phyloP scores from a whole-genome alignment of 2,888 invertebrate genomes.

The Venustoraphidia nigricollis region DNA sequence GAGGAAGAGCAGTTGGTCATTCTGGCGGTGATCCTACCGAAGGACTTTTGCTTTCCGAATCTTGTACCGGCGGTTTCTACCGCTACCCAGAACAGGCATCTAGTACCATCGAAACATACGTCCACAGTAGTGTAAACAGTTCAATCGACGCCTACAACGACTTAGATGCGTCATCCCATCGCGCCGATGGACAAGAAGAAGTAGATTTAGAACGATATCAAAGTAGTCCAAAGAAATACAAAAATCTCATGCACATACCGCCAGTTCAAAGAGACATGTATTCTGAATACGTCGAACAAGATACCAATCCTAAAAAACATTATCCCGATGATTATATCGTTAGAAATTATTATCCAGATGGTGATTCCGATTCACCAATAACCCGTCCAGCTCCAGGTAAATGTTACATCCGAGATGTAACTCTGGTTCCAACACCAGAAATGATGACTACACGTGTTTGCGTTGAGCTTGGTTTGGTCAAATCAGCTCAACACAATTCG shows the following conservation, averaged over 20 bases:
- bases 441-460: slow-evolving; percentile 35
- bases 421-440: slow-evolving; percentile 24
- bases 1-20: slow-evolving; percentile 29
- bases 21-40: slow-evolving; percentile 15
- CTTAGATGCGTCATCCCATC: slow-evolving; percentile 10
- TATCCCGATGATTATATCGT: slow-evolving; percentile 7
- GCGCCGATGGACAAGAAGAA: slow-evolving; percentile 17
- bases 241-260: slow-evolving; percentile 11
- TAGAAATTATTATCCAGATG: slow-evolving; percentile 8
- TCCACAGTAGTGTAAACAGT: slow-evolving; percentile 19
- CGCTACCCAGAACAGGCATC: slow-evolving; percentile 11
- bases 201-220: slow-evolving; percentile 31
- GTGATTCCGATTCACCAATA: slow-evolving; percentile 4
- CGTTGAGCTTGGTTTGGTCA: slow-evolving; percentile 35
- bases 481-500: slow-evolving; percentile 17
- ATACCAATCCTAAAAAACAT: slow-evolving; percentile 10
- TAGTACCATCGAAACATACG: slow-evolving; percentile 21
- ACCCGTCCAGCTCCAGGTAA: slow-evolving; percentile 10
- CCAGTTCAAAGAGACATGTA: slow-evolving; percentile 3
- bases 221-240: slow-evolving; percentile 29
- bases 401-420: slow-evolving; percentile 9
- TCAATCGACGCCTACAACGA: slow-evolving; percentile 13
- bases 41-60: slow-evolving; percentile 12
- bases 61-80: slow-evolving; percentile 6
- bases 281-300: slow-evolving; percentile 7